These are phyloP conservation scores for Netelia inedita DNA, from an alignment of 2,888 invertebrate species.

Conservation along the genomic window DNA sequence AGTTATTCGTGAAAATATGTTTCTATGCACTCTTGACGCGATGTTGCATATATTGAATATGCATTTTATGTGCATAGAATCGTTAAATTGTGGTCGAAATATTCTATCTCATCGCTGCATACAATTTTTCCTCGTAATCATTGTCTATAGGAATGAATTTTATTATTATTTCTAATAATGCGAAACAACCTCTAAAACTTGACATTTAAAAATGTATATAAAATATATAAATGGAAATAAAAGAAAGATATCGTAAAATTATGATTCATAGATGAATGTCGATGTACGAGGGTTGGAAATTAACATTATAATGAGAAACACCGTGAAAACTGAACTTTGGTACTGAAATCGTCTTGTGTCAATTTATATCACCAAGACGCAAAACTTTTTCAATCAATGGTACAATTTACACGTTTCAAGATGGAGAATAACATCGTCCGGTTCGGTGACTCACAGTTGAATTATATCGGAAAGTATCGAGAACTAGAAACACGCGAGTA, in stretches of 20 bases:
- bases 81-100: neutral
- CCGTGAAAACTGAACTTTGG: too few relatives aligned
- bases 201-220: too few relatives aligned
- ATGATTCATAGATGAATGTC: too few relatives aligned
- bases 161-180: too few relatives aligned
- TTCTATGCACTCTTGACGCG: slow-evolving; percentile 7
- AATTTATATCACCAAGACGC: neutral
- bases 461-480: slow-evolving; percentile 7
- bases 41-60: slow-evolving; percentile 3
- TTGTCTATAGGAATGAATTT: too few relatives aligned
- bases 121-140: neutral
- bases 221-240: too few relatives aligned
- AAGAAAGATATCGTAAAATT: too few relatives aligned
- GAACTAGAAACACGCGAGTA: neutral
- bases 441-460: neutral
- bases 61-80: neutral
- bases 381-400: slow-evolving; percentile 8
- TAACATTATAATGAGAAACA: too few relatives aligned
- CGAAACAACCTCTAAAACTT: too few relatives aligned
- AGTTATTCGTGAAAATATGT: slow-evolving; percentile 25
- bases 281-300: too few relatives aligned
- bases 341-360: neutral
- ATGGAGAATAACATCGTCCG: neutral
- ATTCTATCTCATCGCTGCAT: neutral
- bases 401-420: neutral